phyloP scores from a whole-genome alignment of 2,113 vertebrate genomes.

The Ictalurus furcatus region DNA sequence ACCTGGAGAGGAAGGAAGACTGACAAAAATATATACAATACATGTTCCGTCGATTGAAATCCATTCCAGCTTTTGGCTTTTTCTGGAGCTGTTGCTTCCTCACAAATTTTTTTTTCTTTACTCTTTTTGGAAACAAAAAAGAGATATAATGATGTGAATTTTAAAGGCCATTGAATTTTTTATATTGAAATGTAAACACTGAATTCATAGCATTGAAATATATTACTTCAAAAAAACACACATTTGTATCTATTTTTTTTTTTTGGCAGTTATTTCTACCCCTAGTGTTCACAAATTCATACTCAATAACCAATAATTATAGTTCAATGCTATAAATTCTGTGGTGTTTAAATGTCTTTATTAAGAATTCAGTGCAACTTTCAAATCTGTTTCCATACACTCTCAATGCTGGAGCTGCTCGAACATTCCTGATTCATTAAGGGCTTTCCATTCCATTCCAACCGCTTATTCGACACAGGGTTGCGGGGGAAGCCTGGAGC shows the following conservation, averaged over 20 bases:
- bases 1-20: conserved; percentile 1
- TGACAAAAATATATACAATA: conserved; percentile 1
- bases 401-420: not conserved
- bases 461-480: too few relatives aligned
- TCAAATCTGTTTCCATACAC: not conserved
- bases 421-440: not conserved
- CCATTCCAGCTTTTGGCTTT: not conserved
- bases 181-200: not conserved
- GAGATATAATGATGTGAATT: not conserved
- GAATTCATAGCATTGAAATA: not conserved
- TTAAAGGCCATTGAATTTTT: not conserved
- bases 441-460: not conserved
- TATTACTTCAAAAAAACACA: not conserved
- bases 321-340: not conserved
- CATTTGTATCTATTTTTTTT: not conserved
- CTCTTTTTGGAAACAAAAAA: not conserved
- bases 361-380: not conserved
- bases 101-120: not conserved
- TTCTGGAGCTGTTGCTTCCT: not conserved
- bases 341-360: not conserved
- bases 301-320: not conserved
- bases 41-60: not conserved
- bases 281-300: not conserved
- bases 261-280: not conserved
- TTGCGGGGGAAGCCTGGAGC: too few relatives aligned